These are phyloP conservation scores for Trachurus trachurus DNA, from an alignment of 2,797 vertebrate species.

Conservation along the genomic window DNA sequence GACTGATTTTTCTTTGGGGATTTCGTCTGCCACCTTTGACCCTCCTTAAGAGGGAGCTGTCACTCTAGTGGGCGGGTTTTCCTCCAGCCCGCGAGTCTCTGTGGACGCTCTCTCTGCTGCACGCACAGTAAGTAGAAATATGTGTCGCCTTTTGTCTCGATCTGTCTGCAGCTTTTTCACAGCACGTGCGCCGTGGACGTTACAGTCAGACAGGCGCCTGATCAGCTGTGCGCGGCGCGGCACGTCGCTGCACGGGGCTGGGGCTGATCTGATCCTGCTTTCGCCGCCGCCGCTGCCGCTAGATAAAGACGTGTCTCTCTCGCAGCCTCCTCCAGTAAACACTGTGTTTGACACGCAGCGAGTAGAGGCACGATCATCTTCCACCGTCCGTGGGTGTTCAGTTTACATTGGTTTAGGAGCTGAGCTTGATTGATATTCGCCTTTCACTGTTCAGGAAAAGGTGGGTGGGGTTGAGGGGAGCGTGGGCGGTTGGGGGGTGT, in stretches of 20 bases:
- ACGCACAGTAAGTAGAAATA: slow-evolving; percentile 44
- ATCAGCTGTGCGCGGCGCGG: not conserved
- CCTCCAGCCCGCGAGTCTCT: not conserved
- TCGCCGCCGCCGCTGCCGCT: not conserved
- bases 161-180: not conserved
- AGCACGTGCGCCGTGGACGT: no score
- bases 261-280: not conserved
- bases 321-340: not conserved
- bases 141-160: not conserved
- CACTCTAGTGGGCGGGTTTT: slow-evolving; percentile 48
- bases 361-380: not conserved
- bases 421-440: not conserved
- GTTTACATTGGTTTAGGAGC: not conserved
- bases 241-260: not conserved
- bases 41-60: slow-evolving; percentile 15
- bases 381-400: not conserved
- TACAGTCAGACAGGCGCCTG: rapidly evolving
- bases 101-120: not conserved
- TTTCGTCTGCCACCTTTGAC: not conserved
- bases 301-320: not conserved
- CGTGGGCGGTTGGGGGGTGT: no score
- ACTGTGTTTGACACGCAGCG: not conserved
- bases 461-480: not conserved
- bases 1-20: not conserved
- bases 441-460: not conserved